phyloP scores from a whole-genome alignment of 2,113 vertebrate species.

The Apteryx mantelli region DNA sequence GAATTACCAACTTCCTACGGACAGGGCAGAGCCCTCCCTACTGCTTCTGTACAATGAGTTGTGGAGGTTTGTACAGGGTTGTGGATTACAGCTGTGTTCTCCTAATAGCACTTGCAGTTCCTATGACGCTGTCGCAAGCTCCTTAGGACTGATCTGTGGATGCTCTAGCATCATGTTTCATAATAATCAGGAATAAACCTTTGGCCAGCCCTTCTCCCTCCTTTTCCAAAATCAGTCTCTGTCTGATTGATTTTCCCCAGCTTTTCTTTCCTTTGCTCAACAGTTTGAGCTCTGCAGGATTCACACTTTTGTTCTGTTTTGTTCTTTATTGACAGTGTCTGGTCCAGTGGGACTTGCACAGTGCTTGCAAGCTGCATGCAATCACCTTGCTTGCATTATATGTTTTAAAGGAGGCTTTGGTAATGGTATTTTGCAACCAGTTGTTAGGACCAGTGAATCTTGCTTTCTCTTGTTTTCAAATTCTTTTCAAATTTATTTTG shows the following conservation, averaged over 20 bases:
- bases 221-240: neutral
- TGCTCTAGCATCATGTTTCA: neutral
- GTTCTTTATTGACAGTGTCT: neutral
- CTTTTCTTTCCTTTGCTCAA: neutral
- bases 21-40: neutral
- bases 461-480: neutral
- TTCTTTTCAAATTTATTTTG: neutral
- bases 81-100: neutral
- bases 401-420: neutral
- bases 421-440: neutral
- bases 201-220: neutral
- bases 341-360: neutral
- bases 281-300: neutral
- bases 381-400: too few relatives aligned
- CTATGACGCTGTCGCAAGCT: neutral
- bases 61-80: too few relatives aligned
- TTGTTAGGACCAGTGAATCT: neutral
- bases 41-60: neutral
- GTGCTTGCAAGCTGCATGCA: neutral
- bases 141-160: neutral
- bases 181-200: neutral
- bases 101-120: neutral
- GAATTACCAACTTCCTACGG: rapidly evolving
- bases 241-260: neutral
- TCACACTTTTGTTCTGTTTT: neutral